Conservation (phyloP, 2,113 vertebrate species). For the Sebastes fasciatus region DNA sequence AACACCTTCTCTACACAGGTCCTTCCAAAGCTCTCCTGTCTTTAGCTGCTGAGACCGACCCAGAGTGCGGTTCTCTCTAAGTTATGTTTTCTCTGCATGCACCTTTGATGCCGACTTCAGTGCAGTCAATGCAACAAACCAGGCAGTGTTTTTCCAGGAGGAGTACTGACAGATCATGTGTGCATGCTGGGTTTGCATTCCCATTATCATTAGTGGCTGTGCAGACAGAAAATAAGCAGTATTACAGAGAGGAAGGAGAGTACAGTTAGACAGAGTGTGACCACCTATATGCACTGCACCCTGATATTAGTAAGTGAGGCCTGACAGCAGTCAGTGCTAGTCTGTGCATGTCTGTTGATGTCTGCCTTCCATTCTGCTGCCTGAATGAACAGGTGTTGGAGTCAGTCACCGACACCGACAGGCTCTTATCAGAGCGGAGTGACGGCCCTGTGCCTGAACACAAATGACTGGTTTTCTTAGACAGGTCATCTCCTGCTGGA, state of each 20-base stretch:
- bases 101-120: constrained; percentile 5
- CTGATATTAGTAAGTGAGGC: constrained; percentile 33
- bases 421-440: constrained; percentile 47
- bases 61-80: background rate
- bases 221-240: constrained; percentile 53
- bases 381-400: constrained; percentile 66
- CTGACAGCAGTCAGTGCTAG: constrained; percentile 41
- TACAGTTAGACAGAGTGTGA: constrained; percentile 31
- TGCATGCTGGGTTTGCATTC: constrained; percentile 14
- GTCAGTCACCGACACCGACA: constrained; percentile 37
- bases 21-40: background rate
- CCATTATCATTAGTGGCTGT: constrained; percentile 31
- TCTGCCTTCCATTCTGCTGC: constrained; percentile 35
- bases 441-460: constrained; percentile 24
- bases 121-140: background rate
- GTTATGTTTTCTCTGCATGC: background rate
- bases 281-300: constrained; percentile 27
- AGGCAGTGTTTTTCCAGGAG: constrained; percentile 25
- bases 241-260: constrained; percentile 39
- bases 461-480: constrained; percentile 50
- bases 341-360: constrained; percentile 54
- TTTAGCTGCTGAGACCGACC: background rate
- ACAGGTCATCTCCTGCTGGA: constrained; percentile 70
- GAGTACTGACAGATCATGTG: constrained; percentile 12
- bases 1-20: background rate